Percentiles rank a stretch among this genome's conserved stretches.
Evolutionary conservation across 2,888 invertebrate genomes (phyloP).

Genomic region (Sabatieria punctata): DNA sequence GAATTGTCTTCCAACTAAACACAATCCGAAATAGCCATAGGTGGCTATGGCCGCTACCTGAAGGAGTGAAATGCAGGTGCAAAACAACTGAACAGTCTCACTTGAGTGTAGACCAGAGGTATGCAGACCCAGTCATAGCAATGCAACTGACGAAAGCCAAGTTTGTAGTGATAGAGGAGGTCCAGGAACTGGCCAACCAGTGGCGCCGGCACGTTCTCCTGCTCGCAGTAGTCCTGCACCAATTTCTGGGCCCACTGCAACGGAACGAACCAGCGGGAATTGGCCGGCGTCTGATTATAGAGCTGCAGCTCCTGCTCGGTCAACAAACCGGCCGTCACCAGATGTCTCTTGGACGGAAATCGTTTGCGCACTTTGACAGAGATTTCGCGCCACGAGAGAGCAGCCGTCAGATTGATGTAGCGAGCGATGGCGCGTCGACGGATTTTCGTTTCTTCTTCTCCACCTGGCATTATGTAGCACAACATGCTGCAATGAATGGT

Average conservation of each 20-base stretch:
- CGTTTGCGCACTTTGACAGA: conserved; percentile 19
- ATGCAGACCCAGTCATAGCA: conserved; percentile 34
- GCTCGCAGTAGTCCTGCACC: neutral
- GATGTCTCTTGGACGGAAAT: conserved; percentile 34
- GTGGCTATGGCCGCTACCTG: conserved; percentile 34
- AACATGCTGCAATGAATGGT: neutral
- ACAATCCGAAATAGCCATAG: conserved; percentile 33
- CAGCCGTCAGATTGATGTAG: conserved; percentile 18
- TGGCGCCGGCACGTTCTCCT: neutral
- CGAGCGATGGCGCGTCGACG: conserved; percentile 18
- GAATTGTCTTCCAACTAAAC: conserved; percentile 32
- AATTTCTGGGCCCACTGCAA: conserved; percentile 6
- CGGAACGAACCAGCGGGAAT: conserved; percentile 15
- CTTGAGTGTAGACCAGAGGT: conserved; percentile 34
- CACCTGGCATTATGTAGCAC: neutral
- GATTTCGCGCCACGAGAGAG: conserved; percentile 15
- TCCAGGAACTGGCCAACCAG: neutral
- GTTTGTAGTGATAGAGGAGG: neutral
- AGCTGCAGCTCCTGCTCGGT: conserved; percentile 32
- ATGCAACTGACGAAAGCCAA: conserved; percentile 19
- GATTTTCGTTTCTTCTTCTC: conserved; percentile 11
- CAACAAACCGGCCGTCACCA: conserved; percentile 35
- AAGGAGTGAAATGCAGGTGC: neutral
- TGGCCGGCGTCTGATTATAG: conserved; percentile 30
- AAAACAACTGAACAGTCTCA: conserved; percentile 10